Base-by-base conservation (phyloP, 2,888 invertebrate genomes). In the Argyresthia goedartella region DNA sequence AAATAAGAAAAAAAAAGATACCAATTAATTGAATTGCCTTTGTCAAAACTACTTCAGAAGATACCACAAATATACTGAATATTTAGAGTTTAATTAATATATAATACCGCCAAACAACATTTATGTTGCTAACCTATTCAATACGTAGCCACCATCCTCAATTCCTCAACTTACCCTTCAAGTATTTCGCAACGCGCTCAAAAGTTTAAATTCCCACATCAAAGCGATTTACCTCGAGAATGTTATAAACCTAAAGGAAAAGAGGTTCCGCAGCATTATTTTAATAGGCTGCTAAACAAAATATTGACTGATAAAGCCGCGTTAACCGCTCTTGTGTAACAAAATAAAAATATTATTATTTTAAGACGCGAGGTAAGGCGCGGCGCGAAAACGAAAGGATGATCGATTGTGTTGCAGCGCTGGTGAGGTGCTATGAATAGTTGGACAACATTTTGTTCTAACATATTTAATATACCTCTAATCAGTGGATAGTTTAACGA, bases 281-380 rank as follows among this genome's bases (percentile, higher is more conserved):
- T 54, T 54, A 54, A 52, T 54, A 49, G 49, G 45, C 50, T 46
- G 53, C 51, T 54, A 51, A 54, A 45, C 49, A 54, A 52, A 54
- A 54, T 54, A 54, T 54, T 54, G 52, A 34, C 53, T 53, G 51
- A 51, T 51, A 51, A 51, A 16, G 41, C 45, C 36, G 46, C 46
- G 47, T 39, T 14, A 9, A 34, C 44, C 43, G 44, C 50, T 14
- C 11, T 8, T 13, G 13, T 25, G 13, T 35, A 36, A 13, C 6
- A 11, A 34, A 49, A 44, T 50, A 50, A 50, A 50, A 50, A 50
- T 50, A 34, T 50, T 44, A 25, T 49, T 39, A n/a, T 49, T 25
- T 4, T 25, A 25, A 2, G 25, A n/a, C n/a, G 10, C 14, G n/a
- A 45, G 10, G 16, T 8, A 13, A 45, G 14, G 46, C 25, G 11